Evolutionary conservation across 2,113 vertebrate genomes (phyloP).

Genomic region (Poicephalus gulielmi): DNA sequence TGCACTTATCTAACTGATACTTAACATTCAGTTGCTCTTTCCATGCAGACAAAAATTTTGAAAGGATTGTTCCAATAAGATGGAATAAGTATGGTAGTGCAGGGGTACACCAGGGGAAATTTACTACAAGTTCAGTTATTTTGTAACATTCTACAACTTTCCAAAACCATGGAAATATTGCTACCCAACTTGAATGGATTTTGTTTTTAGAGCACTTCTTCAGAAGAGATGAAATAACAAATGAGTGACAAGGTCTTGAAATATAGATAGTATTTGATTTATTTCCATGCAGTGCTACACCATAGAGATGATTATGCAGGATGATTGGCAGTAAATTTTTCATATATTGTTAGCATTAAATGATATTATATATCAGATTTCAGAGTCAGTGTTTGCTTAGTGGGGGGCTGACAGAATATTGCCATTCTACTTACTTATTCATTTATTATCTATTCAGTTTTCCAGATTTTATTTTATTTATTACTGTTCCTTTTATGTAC

Average conservation of each 20-base stretch:
- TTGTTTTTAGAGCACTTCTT: background rate
- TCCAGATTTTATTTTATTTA: slow-evolving; percentile 45
- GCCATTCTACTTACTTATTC: background rate
- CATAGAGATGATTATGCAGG: background rate
- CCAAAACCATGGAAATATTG: background rate
- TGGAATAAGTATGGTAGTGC: background rate
- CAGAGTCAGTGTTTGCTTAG: background rate
- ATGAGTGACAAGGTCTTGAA: background rate
- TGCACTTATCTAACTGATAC: background rate
- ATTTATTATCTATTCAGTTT: slow-evolving; percentile 24
- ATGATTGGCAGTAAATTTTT: background rate
- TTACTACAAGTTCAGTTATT: background rate
- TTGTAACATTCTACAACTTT: background rate
- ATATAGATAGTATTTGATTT: background rate
- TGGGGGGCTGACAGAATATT: background rate
- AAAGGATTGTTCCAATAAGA: background rate
- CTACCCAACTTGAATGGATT: background rate
- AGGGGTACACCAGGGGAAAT: background rate
- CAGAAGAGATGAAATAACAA: background rate
- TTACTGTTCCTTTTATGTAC: background rate
- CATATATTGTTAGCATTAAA: slow-evolving; percentile 20
- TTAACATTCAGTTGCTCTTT: background rate
- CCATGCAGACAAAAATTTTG: background rate
- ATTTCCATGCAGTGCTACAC: background rate
- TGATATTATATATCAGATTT: slow-evolving; percentile 1